These are phyloP conservation scores for Chitala chitala DNA, from an alignment of 2,113 vertebrate genomes.

Conservation along the genomic window DNA sequence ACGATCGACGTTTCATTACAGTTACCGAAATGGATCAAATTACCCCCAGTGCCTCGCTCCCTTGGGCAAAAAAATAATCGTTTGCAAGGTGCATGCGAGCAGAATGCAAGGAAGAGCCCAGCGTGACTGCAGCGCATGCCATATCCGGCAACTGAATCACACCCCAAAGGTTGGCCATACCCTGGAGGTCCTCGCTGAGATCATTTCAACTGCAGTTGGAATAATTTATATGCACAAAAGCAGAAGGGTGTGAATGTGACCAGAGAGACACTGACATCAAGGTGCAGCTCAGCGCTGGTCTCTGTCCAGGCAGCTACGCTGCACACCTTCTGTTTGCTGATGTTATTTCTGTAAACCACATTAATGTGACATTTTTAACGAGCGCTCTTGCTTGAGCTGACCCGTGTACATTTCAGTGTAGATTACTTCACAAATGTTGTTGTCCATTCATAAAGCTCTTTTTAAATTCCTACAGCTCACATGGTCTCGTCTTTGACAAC, in stretches of 20 bases:
- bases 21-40: not conserved
- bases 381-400: constrained; percentile 29
- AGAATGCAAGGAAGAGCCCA: not conserved
- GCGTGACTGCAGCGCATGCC: not conserved
- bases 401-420: constrained; percentile 2
- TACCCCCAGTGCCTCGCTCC: not conserved
- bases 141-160: not conserved
- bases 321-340: not conserved
- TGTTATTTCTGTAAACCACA: constrained; percentile 3
- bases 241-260: constrained; percentile 1
- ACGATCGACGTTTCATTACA: not conserved
- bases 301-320: not conserved
- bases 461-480: constrained; percentile 3
- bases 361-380: constrained; percentile 24
- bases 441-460: constrained; percentile 27
- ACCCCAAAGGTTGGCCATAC: not conserved
- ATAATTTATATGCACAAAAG: not conserved
- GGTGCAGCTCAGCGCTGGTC: too few relatives aligned
- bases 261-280: too few relatives aligned
- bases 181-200: not conserved
- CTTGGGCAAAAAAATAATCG: not conserved
- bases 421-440: constrained; percentile 31
- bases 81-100: not conserved
- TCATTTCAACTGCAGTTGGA: not conserved
- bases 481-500: constrained; percentile 6